phyloP scores from a whole-genome alignment of 1,140 invertebrate species.

The Rhagoletis zephyria region DNA sequence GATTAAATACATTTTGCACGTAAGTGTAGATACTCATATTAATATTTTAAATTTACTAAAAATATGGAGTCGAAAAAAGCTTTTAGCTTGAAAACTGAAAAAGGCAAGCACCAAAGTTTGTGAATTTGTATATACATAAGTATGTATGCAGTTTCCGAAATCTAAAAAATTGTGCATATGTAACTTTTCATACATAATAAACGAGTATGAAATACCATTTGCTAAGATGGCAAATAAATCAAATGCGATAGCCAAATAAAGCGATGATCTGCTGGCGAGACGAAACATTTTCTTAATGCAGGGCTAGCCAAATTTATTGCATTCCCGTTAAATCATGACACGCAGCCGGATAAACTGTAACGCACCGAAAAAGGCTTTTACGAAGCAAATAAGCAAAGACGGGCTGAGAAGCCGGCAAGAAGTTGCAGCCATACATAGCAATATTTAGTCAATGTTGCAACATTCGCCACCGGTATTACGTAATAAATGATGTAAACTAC shows the following conservation, averaged over 20 bases:
- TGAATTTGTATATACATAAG: too few species aligned
- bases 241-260: conserved; percentile 17
- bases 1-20: too few species aligned
- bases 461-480: conserved; percentile 40
- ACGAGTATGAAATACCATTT: too few species aligned
- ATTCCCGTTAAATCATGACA: conserved; percentile 19
- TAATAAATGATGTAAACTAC: conserved; percentile 45
- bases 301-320: conserved; percentile 2
- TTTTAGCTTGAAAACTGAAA: too few species aligned
- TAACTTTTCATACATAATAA: too few species aligned
- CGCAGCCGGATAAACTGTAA: not conserved
- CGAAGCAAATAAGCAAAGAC: not conserved
- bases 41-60: too few species aligned
- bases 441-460: conserved; percentile 25
- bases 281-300: not conserved
- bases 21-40: too few species aligned
- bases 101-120: too few species aligned
- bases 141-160: too few species aligned
- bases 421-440: conserved; percentile 22
- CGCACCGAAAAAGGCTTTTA: not conserved
- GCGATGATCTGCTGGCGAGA: conserved; percentile 1
- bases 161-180: too few species aligned
- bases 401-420: not conserved
- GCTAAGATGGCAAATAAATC: not conserved
- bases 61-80: too few species aligned